Base-by-base conservation (phyloP, 2,888 invertebrate species). In the Microplitis manilae region DNA sequence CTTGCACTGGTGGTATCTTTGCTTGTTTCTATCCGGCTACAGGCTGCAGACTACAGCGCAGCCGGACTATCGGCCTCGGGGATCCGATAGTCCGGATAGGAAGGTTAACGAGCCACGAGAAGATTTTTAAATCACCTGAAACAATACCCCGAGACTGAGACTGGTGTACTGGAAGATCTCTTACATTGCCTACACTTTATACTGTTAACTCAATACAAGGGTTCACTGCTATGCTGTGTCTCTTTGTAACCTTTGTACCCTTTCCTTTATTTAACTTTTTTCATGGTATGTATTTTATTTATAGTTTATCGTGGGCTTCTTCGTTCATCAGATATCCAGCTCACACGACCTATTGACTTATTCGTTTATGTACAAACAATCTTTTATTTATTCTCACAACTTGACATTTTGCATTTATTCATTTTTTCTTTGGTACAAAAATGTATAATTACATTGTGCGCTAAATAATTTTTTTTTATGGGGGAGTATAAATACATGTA, bases 61-160 rank as follows among this genome's bases (percentile, higher is more conserved):
- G 50, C 13, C 1, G 50, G 50, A 50, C 50, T 81, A 78, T 79
- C 79, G 80, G 74, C 77, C 76, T 38, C 73, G 70, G 79, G 84
- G 83, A 87, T 87, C 88, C 84, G 88, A 88, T 88, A 88, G 85
- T 83, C 87, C 88, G 84, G 88, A 88, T 88, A 88, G 85, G 83
- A 81, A 83, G 85, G 82, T 88, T 90, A 90, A 90, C 89, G 89
- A 90, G 88, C 85, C 89, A 90, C 89, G 89, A 89, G 87, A 87
- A 86, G 86, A 88, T 89, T 89, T 89, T 89, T 87, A 88, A 89
- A 87, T 88, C 87, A 86, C 84, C 85, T 73, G 83, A 88, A 86
- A 89, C 89, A 89, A 89, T 89, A 88, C 87, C 84, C 69, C 41
- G 60, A 77, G 76, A 72, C 50, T 13, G 50, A 30, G 30, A 30